Conservation (phyloP, 2,113 vertebrate species). For the Chionomys nivalis region DNA sequence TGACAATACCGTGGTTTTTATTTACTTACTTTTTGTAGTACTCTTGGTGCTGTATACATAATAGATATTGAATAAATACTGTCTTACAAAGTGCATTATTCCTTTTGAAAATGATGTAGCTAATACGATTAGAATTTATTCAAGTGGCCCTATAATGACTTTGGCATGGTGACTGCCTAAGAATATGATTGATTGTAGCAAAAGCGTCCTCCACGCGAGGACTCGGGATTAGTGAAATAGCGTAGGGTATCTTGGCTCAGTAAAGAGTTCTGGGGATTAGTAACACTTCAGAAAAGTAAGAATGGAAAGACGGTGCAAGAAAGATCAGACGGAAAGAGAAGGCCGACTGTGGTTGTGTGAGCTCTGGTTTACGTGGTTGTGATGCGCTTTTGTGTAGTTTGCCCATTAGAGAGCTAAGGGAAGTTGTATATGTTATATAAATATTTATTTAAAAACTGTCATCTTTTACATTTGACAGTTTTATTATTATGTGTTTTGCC, state of each 20-base stretch:
- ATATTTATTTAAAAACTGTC: not conserved
- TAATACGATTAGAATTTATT: constrained; percentile 12
- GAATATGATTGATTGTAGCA: not conserved
- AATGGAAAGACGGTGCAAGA: not conserved
- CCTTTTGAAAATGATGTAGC: constrained; percentile 1
- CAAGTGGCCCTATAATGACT: not conserved
- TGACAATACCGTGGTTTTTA: not conserved
- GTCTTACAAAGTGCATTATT: not conserved
- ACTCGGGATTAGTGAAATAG: not conserved
- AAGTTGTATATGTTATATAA: constrained; percentile 21
- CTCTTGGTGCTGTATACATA: not conserved
- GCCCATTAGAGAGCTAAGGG: not conserved
- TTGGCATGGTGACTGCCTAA: not conserved
- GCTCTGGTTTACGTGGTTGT: not conserved
- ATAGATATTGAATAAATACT: not conserved
- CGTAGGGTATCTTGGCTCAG: not conserved
- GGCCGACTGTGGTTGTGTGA: constrained; percentile 10
- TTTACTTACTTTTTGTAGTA: not conserved
- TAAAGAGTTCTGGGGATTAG: not conserved
- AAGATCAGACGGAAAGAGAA: not conserved
- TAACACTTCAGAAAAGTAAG: not conserved
- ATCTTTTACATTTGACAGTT: not conserved
- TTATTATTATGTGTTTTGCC: not conserved
- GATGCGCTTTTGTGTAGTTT: constrained; percentile 2
- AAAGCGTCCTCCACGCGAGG: not conserved